Conservation (phyloP, 37 sponge, comb jelly and placozoan genomes). For the Theonella swinhoei region DNA sequence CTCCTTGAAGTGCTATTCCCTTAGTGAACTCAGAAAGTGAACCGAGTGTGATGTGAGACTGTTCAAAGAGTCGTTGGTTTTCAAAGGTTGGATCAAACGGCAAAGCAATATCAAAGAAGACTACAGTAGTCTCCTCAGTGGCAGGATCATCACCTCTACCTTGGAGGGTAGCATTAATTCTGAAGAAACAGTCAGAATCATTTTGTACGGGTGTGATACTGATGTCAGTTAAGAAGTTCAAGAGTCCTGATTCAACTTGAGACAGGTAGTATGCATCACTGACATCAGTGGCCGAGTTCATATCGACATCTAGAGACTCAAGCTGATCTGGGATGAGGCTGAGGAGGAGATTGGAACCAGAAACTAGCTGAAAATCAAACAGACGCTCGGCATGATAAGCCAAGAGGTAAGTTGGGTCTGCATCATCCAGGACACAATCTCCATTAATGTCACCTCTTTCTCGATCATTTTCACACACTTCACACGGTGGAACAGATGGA, state of each 20-base stretch:
- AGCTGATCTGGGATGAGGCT: constrained; percentile 20
- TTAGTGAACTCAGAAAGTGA: background rate
- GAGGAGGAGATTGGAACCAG: constrained; percentile 6
- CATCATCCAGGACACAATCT: constrained; percentile 61
- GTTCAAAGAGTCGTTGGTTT: constrained; percentile 35
- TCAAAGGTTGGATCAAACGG: constrained; percentile 28
- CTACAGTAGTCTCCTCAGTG: background rate
- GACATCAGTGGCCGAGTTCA: constrained; percentile 53
- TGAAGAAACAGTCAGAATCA: constrained; percentile 20
- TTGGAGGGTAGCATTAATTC: constrained; percentile 38
- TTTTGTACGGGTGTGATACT: constrained; percentile 31
- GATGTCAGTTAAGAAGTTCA: constrained; percentile 49
- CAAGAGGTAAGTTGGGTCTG: constrained; percentile 49
- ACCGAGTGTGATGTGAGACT: constrained; percentile 24
- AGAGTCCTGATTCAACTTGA: constrained; percentile 23
- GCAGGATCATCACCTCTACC: constrained; percentile 10
- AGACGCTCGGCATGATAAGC: constrained; percentile 35
- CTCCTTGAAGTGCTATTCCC: constrained; percentile 52
- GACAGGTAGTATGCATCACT: constrained; percentile 63
- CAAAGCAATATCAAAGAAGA: constrained; percentile 73
- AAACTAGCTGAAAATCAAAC: constrained; percentile 33
- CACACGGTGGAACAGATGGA: constrained; percentile 21
- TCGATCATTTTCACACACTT: constrained; percentile 7
- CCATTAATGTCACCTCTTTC: constrained; percentile 73
- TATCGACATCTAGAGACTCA: constrained; percentile 55